Evolutionary conservation across 2,888 invertebrate species (phyloP), one percentile per base, ranked within the genome.

Genomic region (Pseudococcus longispinus): DNA sequence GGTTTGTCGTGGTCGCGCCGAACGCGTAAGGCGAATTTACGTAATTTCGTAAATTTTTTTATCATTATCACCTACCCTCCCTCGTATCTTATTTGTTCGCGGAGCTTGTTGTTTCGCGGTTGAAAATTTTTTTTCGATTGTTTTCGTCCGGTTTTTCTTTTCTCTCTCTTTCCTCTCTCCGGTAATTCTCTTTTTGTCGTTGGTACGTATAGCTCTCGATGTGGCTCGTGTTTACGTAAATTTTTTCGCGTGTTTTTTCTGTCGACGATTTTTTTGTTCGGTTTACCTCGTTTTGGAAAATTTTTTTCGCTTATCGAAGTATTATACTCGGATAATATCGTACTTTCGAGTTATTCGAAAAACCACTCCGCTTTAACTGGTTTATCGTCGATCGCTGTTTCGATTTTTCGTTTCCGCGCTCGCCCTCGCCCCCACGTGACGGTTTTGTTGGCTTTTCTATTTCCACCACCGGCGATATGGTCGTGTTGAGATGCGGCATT

Each of bases 1-100:
- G 32, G 80, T 82, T 37, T 29, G 87, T 80, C 55, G 86, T 86
- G 77, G 82, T 65, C 83, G 83, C 83, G 82, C 65, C 32, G 82
- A 60, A 55, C 60, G 87, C 80, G 23, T 20, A 60, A 55, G 80
- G 80, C 83, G 46, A 37, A 37, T 44, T 85, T 46, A 44, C 87
- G 85, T 74, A 70, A 70, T 85, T 44, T 23, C 70, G 85, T 65
- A 23, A 83, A 29, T 83, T 46, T 83, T 83, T 83, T 46, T 46
- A n/a, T n/a, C n/a, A n/a, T n/a, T n/a, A n/a, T n/a, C n/a, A n/a
- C n/a, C n/a, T n/a, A n/a, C n/a, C 26, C 11, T 29, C 9, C 70
- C 29, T 32, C 26, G 5, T 5, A 18, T 20, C 29, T 29, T 5
- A 20, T 23, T 20, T 13, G 23, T n/a, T 32, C 77, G 77, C 29